phyloP scores from a whole-genome alignment of 2,113 vertebrate genomes.

The Dunckerocampus dactyliophorus region DNA sequence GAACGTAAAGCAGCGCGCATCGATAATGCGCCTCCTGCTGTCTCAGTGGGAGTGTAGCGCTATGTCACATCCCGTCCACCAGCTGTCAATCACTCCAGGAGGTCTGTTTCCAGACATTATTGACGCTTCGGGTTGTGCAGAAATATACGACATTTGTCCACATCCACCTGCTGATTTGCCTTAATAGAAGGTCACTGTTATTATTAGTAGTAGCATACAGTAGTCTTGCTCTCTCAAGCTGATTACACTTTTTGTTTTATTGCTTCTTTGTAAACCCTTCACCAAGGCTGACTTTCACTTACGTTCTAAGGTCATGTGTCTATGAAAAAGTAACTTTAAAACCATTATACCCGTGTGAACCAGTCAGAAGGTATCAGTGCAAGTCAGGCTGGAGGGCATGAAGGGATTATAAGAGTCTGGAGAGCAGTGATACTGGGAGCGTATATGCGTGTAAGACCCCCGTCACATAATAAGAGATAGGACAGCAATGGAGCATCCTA shows the following conservation, averaged over 20 bases:
- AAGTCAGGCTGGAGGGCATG: constrained; percentile 46
- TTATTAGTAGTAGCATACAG: constrained; percentile 6
- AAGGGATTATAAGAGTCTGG: constrained; percentile 56
- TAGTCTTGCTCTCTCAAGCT: constrained; percentile 17
- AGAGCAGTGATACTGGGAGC: constrained; percentile 48
- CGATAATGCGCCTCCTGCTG: constrained; percentile 19
- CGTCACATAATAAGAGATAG: constrained; percentile 32
- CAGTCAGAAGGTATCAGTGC: constrained; percentile 22
- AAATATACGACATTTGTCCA: constrained; percentile 9
- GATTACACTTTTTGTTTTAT: background rate
- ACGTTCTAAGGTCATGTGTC: background rate
- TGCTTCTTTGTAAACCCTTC: background rate
- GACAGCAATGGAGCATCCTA: constrained; percentile 28
- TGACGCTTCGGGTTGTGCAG: constrained; percentile 38
- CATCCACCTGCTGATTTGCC: constrained; percentile 22
- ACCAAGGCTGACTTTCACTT: background rate
- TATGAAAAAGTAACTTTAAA: constrained; percentile 19
- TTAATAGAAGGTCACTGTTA: constrained; percentile 61
- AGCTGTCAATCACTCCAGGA: constrained; percentile 58
- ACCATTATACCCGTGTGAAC: constrained; percentile 48
- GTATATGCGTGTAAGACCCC: constrained; percentile 23
- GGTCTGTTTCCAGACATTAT: constrained; percentile 23
- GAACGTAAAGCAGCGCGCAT: background rate
- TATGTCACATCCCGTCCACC: constrained; percentile 58
- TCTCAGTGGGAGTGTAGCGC: constrained; percentile 40